Evolutionary conservation across 2,888 invertebrate genomes (phyloP), one percentile per base, ranked within the genome.

Genomic region (Nebria salina): DNA sequence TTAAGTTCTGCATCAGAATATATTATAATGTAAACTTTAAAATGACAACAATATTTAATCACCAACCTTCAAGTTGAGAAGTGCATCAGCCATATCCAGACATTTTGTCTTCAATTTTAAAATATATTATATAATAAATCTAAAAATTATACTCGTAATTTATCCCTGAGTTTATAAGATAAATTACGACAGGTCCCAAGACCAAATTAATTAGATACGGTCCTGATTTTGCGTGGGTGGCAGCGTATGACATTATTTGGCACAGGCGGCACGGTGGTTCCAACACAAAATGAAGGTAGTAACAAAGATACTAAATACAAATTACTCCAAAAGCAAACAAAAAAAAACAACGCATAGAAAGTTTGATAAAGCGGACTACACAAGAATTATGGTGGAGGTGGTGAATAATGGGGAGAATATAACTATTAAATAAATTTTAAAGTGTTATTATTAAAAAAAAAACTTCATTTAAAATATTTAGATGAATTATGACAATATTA

Each of bases 171-270:
- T 54, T 5, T 13, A 54, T 11, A 54, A 54, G 13, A 54, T 54
- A 54, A 54, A 54, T 8, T 54, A 54, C 54, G 54, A 54, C 54
- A 54, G 54, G 54, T 54, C 54, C 54, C 54, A 54, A 54, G 54
- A 54, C 65, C 65, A 65, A 75, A 75, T 65, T 34, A 75, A 65
- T 54, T 75, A 26, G 43, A 75, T 75, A 65, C 75, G 65, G 34
- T 64, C 65, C 75, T 75, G 65, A 26, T 43, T 75, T 75, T 75
- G 75, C 75, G 65, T 75, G 65, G 65, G 65, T 25, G 75, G 54
- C 11, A 25, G 3, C 65, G 20, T 65, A 15, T 25, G 65, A 41
- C 64, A n/a, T 15, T 72, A 34, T 20, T 68, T 25, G 20, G 42
- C 72, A 72, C n/a, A 34, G 34, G 25, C 72, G 11, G 68, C 72